Percentiles rank a stretch among this genome's conserved stretches.
Conservation (phyloP, 2,888 invertebrate genomes). For the Odontothrips loti region DNA sequence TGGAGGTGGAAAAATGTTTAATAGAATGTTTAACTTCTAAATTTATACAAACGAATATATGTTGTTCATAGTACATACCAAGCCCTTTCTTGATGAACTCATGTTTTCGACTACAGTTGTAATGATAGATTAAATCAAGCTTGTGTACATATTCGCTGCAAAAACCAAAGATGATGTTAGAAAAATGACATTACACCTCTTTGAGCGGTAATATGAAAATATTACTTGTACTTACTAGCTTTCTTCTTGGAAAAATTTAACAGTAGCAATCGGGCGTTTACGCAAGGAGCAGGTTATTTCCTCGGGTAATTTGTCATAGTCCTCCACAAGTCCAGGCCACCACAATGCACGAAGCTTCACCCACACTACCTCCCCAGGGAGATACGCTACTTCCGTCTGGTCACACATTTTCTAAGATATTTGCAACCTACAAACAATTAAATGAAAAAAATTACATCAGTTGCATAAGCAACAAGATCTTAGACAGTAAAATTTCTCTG, state of each 20-base stretch:
- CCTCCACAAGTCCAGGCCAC: constrained; percentile 81
- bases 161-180: constrained; percentile 42
- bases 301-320: constrained; percentile 59
- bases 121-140: constrained; percentile 65
- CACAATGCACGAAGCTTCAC: constrained; percentile 74
- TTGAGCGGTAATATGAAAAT: constrained; percentile 21
- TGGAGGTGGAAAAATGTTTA: constrained; percentile 29
- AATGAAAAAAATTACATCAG: background rate
- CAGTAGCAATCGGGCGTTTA: constrained; percentile 72
- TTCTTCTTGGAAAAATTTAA: constrained; percentile 81
- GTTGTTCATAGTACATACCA: constrained; percentile 55
- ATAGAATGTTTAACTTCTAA: constrained; percentile 11
- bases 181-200: background rate
- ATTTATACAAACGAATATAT: constrained; percentile 24
- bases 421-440: background rate
- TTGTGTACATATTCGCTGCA: constrained; percentile 76
- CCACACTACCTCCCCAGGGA: constrained; percentile 78
- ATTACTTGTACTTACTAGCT: constrained; percentile 63
- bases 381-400: constrained; percentile 61
- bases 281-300: constrained; percentile 62
- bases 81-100: constrained; percentile 79
- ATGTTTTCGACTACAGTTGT: constrained; percentile 70
- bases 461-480: background rate
- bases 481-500: background rate
- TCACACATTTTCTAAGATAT: constrained; percentile 57